These are phyloP conservation scores for Dasypus novemcinctus DNA, from an alignment of 2,113 vertebrate genomes.

Conservation along the genomic window DNA sequence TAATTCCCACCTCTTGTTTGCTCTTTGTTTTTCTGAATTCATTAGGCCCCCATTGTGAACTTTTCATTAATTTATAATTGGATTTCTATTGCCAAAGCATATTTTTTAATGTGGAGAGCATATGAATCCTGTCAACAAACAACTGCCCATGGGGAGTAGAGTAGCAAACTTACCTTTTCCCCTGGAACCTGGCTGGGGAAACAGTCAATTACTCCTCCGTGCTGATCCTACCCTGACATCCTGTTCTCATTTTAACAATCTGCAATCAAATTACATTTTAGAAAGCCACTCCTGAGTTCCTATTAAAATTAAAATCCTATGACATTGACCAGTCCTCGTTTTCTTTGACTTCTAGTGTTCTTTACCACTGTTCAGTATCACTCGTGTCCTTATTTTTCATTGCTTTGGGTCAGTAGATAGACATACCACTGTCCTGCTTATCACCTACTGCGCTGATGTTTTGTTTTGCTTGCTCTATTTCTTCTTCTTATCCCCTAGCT, in stretches of 20 bases:
- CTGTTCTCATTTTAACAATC: neutral
- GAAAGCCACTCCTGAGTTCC: neutral
- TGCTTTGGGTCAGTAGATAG: neutral
- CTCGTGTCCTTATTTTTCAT: neutral
- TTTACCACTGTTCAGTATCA: neutral
- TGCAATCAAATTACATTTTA: neutral
- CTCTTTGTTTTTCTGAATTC: neutral
- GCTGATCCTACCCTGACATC: neutral
- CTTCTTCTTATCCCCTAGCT: neutral
- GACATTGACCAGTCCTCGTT: neutral
- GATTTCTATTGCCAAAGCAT: neutral
- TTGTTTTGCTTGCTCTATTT: neutral
- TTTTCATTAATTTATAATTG: constrained; percentile 9
- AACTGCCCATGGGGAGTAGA: neutral
- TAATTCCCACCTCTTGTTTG: neutral
- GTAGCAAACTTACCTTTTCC: neutral
- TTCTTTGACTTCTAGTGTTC: neutral
- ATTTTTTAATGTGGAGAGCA: neutral
- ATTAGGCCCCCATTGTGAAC: neutral
- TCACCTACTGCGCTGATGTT: neutral
- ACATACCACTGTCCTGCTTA: neutral
- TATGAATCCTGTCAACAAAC: neutral
- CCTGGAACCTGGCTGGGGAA: neutral
- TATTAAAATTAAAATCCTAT: neutral
- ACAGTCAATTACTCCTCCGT: neutral